phyloP scores from a whole-genome alignment of 2,113 vertebrate genomes.

The Forbesichthys papilliferus region DNA sequence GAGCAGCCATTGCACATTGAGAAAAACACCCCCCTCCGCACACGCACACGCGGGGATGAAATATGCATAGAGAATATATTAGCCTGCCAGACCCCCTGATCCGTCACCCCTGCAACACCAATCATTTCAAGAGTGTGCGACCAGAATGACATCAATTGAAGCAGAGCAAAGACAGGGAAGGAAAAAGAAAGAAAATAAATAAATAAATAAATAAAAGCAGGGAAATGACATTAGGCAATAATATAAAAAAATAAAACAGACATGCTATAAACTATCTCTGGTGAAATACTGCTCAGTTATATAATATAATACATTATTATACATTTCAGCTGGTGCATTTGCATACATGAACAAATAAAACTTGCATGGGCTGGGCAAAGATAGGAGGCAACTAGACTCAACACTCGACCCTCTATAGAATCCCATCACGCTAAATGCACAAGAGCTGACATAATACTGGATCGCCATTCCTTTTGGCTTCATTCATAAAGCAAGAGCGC shows the following conservation, averaged over 20 bases:
- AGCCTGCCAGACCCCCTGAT: slow-evolving; percentile 42
- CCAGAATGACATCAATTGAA: slow-evolving; percentile 45
- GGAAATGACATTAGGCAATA: background rate
- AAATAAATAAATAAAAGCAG: no score
- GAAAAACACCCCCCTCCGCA: background rate
- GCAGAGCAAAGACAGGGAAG: slow-evolving; percentile 27
- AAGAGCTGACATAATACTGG: background rate
- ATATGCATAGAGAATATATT: slow-evolving; percentile 43
- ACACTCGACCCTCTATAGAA: slow-evolving; percentile 7
- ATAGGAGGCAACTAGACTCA: slow-evolving; percentile 20
- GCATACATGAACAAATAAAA: background rate
- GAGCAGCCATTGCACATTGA: background rate
- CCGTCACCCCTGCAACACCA: slow-evolving; percentile 41
- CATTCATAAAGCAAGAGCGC: background rate
- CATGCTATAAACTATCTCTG: background rate
- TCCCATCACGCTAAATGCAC: slow-evolving; percentile 5
- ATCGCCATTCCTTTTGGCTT: slow-evolving; percentile 1
- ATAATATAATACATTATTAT: background rate
- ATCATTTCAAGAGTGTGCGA: slow-evolving; percentile 43
- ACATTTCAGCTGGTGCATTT: background rate
- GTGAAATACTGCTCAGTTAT: slow-evolving; percentile 2
- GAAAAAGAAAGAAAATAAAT: background rate
- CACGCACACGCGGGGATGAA: slow-evolving; percentile 21
- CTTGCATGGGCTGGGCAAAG: background rate
- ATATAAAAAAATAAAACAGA: background rate